Evolutionary conservation across 2,888 invertebrate species (phyloP).

Genomic region (Drosophila subquinaria): DNA sequence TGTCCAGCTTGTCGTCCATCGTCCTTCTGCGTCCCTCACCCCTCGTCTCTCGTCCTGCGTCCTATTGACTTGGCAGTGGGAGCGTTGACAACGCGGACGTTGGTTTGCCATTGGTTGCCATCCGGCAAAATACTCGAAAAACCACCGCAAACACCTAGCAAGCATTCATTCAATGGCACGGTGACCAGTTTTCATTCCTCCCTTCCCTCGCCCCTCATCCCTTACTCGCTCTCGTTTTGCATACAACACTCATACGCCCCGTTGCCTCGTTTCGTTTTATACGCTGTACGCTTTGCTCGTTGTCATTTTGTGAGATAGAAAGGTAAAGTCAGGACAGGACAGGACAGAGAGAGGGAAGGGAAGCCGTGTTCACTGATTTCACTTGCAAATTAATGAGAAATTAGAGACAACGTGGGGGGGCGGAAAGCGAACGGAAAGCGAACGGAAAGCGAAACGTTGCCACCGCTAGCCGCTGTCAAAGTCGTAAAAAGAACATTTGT

Average conservation of each 20-base stretch:
- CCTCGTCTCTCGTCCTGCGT: slow-evolving; percentile 24
- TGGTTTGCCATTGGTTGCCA: slow-evolving; percentile 50
- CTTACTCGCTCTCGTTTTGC: slow-evolving; percentile 39
- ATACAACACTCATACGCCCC: slow-evolving; percentile 75
- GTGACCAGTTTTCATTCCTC: slow-evolving; percentile 8
- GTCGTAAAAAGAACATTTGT: slow-evolving; percentile 83
- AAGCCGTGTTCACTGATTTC: slow-evolving; percentile 79
- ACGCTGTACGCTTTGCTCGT: slow-evolving; percentile 60
- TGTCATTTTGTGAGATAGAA: slow-evolving; percentile 55
- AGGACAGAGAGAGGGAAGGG: background rate
- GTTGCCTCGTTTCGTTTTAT: slow-evolving; percentile 69
- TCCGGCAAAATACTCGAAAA: slow-evolving; percentile 74
- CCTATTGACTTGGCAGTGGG: slow-evolving; percentile 76
- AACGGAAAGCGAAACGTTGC: slow-evolving; percentile 30
- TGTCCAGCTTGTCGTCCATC: background rate
- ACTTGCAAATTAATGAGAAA: slow-evolving; percentile 85
- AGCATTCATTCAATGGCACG: slow-evolving; percentile 66
- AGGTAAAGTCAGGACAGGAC: slow-evolving; percentile 7
- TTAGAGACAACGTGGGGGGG: slow-evolving; percentile 77
- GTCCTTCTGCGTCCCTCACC: background rate
- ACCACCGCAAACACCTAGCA: slow-evolving; percentile 80
- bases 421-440: background rate
- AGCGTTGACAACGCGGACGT: slow-evolving; percentile 72
- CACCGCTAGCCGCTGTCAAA: slow-evolving; percentile 56
- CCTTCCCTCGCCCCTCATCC: background rate